Evolutionary conservation across 2,113 vertebrate species (phyloP).

Genomic region (Passer montanus): DNA sequence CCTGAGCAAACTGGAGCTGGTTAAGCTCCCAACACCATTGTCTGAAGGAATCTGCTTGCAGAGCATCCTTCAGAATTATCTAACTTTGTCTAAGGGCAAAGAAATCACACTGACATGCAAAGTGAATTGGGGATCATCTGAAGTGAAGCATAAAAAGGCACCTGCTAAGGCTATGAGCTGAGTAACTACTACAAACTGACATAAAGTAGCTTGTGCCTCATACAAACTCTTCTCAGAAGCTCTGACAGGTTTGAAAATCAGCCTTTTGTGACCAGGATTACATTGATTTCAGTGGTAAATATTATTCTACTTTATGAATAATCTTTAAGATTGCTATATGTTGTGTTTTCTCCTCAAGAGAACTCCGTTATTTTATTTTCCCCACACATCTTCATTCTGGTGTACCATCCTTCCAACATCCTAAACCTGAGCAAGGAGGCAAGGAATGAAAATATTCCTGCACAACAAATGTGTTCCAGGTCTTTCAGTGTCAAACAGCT

Average conservation of each 20-base stretch:
- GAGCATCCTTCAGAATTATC: background rate
- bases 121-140: background rate
- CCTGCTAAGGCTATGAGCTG: background rate
- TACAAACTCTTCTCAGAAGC: background rate
- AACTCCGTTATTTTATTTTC: background rate
- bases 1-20: background rate
- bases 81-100: accelerated
- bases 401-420: background rate
- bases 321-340: background rate
- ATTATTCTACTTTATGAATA: background rate
- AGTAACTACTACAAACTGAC: background rate
- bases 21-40: accelerated
- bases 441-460: background rate
- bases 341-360: background rate
- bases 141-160: background rate
- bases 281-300: background rate
- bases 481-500: background rate
- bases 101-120: background rate
- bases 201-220: background rate
- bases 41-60: background rate
- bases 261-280: background rate
- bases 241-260: background rate
- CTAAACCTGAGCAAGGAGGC: background rate
- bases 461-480: background rate
- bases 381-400: background rate